A percentile compares a stretch with the other conserved stretches of the same genome.
Conservation (phyloP, 2,113 vertebrate genomes). For the Phaethon lepturus region DNA sequence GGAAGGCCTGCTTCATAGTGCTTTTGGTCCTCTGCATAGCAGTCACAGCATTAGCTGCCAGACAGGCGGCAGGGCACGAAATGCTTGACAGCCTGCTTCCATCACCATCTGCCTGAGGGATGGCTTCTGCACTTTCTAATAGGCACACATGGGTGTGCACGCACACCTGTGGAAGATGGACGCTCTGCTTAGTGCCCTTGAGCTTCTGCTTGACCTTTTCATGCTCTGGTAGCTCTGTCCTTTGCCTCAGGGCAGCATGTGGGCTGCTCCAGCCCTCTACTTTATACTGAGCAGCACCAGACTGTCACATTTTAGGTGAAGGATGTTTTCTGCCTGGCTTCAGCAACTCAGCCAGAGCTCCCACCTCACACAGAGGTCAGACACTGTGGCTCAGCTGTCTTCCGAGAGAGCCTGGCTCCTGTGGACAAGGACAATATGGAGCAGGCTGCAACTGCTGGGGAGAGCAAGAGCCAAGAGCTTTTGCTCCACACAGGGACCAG, state of each 20-base stretch:
- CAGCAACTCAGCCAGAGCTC: not conserved
- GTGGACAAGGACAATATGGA: too few species aligned
- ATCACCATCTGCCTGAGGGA: not conserved
- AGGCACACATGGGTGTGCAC: not conserved
- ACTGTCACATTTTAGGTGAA: not conserved
- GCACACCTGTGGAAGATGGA: not conserved
- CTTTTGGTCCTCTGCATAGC: not conserved
- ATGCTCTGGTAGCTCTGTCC: not conserved
- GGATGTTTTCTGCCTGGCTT: not conserved
- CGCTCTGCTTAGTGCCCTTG: not conserved
- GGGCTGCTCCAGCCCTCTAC: not conserved
- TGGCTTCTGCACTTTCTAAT: not conserved
- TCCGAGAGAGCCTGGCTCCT: not conserved
- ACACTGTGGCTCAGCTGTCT: not conserved
- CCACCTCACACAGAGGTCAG: not conserved
- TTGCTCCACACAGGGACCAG: not conserved
- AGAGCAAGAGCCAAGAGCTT: not conserved
- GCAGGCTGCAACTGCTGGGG: fast-evolving
- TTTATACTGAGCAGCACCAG: not conserved
- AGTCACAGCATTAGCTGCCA: not conserved
- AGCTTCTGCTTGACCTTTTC: not conserved
- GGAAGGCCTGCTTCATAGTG: not conserved
- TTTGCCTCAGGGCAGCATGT: not conserved
- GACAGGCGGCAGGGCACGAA: not conserved
- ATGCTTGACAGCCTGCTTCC: not conserved